Conservation (phyloP, 2,888 invertebrate genomes). For the Rhyacophila evoluta region DNA sequence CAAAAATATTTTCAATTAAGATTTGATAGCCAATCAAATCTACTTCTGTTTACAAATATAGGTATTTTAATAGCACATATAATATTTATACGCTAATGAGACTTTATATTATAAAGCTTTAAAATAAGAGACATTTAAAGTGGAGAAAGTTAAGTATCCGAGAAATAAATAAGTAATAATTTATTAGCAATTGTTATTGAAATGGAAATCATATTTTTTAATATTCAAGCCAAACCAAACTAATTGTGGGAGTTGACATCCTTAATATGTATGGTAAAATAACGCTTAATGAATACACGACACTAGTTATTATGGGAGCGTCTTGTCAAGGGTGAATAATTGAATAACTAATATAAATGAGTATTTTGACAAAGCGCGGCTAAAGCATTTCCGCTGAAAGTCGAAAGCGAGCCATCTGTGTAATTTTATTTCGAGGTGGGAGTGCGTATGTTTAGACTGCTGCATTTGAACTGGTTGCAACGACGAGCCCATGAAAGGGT, state of each 20-base stretch:
- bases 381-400: not conserved
- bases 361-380: not conserved
- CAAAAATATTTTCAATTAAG: too few species aligned
- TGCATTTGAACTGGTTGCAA: not conserved
- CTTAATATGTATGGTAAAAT: not conserved
- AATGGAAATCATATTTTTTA: too few species aligned
- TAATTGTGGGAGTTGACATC: not conserved
- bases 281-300: not conserved
- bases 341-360: not conserved
- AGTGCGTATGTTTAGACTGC: not conserved
- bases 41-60: too few species aligned
- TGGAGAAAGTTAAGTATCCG: too few species aligned
- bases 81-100: too few species aligned
- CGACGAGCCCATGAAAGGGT: not conserved
- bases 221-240: not conserved
- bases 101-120: too few species aligned
- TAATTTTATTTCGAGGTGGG: slow-evolving; percentile 11
- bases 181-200: too few species aligned
- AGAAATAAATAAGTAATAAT: too few species aligned
- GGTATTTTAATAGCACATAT: too few species aligned
- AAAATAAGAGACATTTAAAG: too few species aligned
- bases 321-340: not conserved
- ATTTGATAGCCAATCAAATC: too few species aligned
- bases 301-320: not conserved
- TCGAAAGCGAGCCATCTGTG: not conserved